These are phyloP conservation scores for Eurytoma adleriae DNA, from an alignment of 2,888 invertebrate genomes.

Conservation along the genomic window DNA sequence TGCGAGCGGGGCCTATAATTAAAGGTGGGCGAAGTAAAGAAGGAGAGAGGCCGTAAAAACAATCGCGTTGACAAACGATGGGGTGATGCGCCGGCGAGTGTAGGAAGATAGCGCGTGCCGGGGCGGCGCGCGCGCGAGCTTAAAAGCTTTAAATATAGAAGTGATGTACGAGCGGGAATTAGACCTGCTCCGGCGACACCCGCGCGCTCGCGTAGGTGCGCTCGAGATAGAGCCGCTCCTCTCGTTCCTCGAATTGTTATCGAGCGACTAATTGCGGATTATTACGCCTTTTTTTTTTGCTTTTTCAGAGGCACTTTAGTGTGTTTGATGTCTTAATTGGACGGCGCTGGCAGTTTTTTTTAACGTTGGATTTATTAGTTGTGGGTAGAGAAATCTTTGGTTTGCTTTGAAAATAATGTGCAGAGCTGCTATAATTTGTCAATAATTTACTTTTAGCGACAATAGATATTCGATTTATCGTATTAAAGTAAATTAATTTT, in stretches of 20 bases:
- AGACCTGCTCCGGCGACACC: conserved; percentile 33
- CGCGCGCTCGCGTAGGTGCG: conserved; percentile 18
- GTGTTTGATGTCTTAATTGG: conserved; percentile 20
- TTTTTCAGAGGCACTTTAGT: neutral
- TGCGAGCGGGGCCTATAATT: conserved; percentile 7
- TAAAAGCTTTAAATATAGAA: conserved; percentile 69
- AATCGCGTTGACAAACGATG: conserved; percentile 61
- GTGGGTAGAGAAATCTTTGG: neutral
- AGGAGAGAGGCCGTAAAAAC: conserved; percentile 58
- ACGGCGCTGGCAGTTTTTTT: neutral
- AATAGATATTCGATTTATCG: no score
- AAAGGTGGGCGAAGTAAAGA: conserved; percentile 16
- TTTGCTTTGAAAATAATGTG: conserved; percentile 1
- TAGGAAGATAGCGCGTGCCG: conserved; percentile 52
- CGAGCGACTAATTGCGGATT: conserved; percentile 51
- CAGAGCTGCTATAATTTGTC: no score
- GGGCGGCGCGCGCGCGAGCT: conserved; percentile 54
- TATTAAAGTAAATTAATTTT: no score
- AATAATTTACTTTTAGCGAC: no score
- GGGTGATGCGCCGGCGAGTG: neutral
- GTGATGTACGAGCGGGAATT: conserved; percentile 65
- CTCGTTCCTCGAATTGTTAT: conserved; percentile 50
- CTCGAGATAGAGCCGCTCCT: neutral
- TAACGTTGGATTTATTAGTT: conserved; percentile 16
- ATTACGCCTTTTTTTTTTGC: neutral